Conservation (phyloP, 2,797 vertebrate species). For the Hydrocynus forskahlii region DNA sequence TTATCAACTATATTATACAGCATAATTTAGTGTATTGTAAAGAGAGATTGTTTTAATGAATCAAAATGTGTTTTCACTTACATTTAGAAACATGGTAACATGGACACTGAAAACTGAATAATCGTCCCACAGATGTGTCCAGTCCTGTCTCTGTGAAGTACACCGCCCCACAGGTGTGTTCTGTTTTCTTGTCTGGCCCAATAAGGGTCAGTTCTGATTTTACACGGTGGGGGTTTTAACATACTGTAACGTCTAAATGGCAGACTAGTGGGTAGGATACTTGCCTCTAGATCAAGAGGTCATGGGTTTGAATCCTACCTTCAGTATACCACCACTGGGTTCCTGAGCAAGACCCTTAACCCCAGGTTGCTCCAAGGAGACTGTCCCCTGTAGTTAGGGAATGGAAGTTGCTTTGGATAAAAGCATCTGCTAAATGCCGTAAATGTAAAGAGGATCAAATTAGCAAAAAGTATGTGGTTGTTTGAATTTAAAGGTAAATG, state of each 20-base stretch:
- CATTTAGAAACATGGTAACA: conserved; percentile 8
- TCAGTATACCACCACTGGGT: too few species aligned
- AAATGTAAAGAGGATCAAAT: neutral
- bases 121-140: neutral
- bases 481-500: neutral
- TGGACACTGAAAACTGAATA: neutral
- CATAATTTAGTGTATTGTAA: neutral
- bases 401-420: too few species aligned
- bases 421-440: too few species aligned
- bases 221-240: neutral
- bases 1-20: neutral
- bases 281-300: too few species aligned
- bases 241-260: too few species aligned
- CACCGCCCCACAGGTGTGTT: neutral
- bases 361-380: too few species aligned
- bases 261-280: too few species aligned
- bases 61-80: neutral
- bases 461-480: neutral
- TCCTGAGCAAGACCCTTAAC: too few species aligned
- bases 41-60: neutral
- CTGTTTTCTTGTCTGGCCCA: neutral
- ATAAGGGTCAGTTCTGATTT: neutral
- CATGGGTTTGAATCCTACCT: too few species aligned
- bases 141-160: neutral
- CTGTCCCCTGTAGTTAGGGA: too few species aligned